Evolutionary conservation across 2,888 invertebrate genomes (phyloP).

Genomic region (Ectropis crepuscularia): DNA sequence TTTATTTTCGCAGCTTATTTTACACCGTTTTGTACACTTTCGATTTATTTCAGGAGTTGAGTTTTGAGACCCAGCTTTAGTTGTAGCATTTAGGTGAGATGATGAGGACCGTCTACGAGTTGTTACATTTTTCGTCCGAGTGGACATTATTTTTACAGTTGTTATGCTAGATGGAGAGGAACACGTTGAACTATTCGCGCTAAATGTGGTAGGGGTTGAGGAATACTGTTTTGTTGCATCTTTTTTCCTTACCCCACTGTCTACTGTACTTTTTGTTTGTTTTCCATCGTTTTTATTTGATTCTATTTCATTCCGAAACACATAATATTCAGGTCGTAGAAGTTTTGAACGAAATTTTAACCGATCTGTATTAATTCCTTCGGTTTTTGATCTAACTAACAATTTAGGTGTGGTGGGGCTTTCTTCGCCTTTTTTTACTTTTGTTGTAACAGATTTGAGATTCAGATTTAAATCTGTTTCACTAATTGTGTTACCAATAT

Average conservation of each 20-base stretch:
- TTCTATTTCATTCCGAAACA: constrained; percentile 62
- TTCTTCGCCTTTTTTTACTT: constrained; percentile 35
- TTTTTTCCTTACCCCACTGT: constrained; percentile 38
- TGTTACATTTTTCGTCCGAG: constrained; percentile 45
- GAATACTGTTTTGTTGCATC: constrained; percentile 42
- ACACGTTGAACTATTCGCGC: constrained; percentile 65
- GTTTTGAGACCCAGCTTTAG: constrained; percentile 56
- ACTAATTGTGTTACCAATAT: constrained; percentile 25
- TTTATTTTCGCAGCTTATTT: constrained; percentile 57
- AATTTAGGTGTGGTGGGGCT: constrained; percentile 37
- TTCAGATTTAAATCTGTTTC: constrained; percentile 46
- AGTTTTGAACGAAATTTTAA: constrained; percentile 53
- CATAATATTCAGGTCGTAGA: constrained; percentile 53
- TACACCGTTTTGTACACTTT: constrained; percentile 54
- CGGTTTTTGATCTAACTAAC: constrained; percentile 45
- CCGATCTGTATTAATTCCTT: constrained; percentile 55
- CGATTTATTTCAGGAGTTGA: constrained; percentile 51
- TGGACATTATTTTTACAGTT: constrained; percentile 62
- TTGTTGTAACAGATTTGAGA: constrained; percentile 41
- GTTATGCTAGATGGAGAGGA: constrained; percentile 70
- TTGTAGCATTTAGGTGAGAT: constrained; percentile 52
- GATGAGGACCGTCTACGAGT: constrained; percentile 53
- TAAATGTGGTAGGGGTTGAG: constrained; percentile 52
- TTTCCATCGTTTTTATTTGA: constrained; percentile 48
- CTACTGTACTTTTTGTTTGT: constrained; percentile 37